Conservation (phyloP, 1,140 invertebrate genomes). For the Drosophila seguyi region DNA sequence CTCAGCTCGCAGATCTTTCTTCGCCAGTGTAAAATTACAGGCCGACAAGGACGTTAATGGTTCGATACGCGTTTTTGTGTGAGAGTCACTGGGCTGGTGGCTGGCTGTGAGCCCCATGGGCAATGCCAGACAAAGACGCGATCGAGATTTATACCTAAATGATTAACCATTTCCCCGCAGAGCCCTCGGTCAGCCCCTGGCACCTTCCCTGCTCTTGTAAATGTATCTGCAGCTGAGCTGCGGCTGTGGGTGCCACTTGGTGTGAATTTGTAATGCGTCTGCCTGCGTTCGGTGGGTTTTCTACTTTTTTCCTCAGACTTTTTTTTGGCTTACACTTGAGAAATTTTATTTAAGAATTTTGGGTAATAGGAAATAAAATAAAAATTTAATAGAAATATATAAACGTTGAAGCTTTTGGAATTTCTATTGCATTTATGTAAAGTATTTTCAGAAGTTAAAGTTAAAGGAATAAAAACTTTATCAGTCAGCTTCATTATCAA, state of each 20-base stretch:
- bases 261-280: conserved; percentile 82
- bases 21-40: conserved; percentile 41
- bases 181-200: background rate
- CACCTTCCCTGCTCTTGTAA: background rate
- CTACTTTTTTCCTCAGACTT: conserved; percentile 38
- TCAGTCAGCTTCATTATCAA: background rate
- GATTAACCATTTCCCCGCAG: conserved; percentile 75
- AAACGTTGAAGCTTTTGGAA: too few species aligned
- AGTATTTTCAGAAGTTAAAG: too few species aligned
- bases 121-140: conserved; percentile 40
- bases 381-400: too few species aligned
- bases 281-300: conserved; percentile 34
- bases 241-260: conserved; percentile 78
- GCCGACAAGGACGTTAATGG: conserved; percentile 54
- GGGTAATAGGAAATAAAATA: background rate
- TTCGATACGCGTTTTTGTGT: conserved; percentile 23
- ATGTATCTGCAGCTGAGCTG: conserved; percentile 18
- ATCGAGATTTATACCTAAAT: conserved; percentile 80
- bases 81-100: conserved; percentile 6
- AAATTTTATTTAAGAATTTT: background rate
- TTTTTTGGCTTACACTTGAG: background rate
- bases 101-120: conserved; percentile 13
- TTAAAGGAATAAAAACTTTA: too few species aligned
- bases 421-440: background rate
- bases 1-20: conserved; percentile 11